Conservation (phyloP, 2,113 vertebrate species). For the Chiloscyllium plagiosum region DNA sequence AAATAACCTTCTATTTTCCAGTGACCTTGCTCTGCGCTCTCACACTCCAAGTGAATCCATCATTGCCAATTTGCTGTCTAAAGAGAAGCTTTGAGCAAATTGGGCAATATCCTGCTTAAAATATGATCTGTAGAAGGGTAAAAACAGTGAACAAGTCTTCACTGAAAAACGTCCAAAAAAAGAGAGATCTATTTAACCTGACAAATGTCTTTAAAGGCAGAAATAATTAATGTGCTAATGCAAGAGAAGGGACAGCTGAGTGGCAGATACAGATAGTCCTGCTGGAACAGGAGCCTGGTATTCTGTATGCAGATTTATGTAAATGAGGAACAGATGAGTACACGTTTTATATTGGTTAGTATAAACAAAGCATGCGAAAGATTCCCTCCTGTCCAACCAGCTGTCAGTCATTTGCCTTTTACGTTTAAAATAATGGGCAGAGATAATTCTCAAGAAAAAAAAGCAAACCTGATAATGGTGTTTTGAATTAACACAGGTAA, state of each 20-base stretch:
- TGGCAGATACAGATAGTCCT: not conserved
- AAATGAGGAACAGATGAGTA: not conserved
- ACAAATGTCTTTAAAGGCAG: not conserved
- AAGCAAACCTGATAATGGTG: not conserved
- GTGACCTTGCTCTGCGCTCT: not conserved
- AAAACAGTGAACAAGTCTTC: not conserved
- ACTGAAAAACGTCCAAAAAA: not conserved
- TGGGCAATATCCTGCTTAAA: not conserved
- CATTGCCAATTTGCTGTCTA: not conserved
- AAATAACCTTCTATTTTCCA: slow-evolving; percentile 26
- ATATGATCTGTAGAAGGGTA: not conserved
- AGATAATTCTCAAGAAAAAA: not conserved
- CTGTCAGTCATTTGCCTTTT: not conserved
- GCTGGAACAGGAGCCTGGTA: not conserved
- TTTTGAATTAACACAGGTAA: not conserved
- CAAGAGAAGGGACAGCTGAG: not conserved
- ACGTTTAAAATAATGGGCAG: not conserved
- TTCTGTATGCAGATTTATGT: not conserved
- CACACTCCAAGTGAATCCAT: not conserved
- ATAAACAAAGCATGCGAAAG: not conserved
- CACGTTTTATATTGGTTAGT: not conserved
- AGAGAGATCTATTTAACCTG: not conserved
- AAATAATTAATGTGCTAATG: not conserved
- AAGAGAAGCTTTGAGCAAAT: not conserved
- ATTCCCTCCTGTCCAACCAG: not conserved